Percentiles rank a stretch among this genome's conserved stretches.
Conservation (phyloP, 1,140 invertebrate species). For the Dysdera silvatica region DNA sequence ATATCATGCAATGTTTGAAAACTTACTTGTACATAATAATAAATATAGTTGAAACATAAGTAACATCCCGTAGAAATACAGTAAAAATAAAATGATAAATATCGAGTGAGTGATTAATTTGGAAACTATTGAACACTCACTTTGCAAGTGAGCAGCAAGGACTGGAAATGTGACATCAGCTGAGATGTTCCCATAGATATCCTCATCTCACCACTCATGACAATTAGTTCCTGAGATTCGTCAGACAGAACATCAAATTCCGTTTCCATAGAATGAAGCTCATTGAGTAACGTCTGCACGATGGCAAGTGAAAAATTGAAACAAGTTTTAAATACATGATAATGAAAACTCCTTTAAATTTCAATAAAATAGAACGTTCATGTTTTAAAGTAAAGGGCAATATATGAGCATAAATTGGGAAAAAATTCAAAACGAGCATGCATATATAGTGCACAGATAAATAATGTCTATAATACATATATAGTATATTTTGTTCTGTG, state of each 20-base stretch:
- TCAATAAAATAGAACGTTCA: too few relatives aligned
- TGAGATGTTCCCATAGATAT: constrained; percentile 88
- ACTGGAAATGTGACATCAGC: constrained; percentile 82
- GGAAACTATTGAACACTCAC: constrained; percentile 53
- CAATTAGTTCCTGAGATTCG: constrained; percentile 75
- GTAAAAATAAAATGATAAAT: too few relatives aligned
- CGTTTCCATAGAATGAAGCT: constrained; percentile 22
- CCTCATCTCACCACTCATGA: constrained; percentile 72
- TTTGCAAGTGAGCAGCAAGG: constrained; percentile 79
- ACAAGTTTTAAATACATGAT: too few relatives aligned
- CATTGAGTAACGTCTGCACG: constrained; percentile 25
- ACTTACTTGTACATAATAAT: background rate
- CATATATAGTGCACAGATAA: too few relatives aligned
- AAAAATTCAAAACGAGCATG: too few relatives aligned
- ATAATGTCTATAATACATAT: too few relatives aligned
- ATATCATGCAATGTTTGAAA: background rate
- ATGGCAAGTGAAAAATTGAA: too few relatives aligned
- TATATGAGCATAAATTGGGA: too few relatives aligned
- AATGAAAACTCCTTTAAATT: too few relatives aligned
- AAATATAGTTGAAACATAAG: background rate
- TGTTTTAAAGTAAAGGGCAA: too few relatives aligned
- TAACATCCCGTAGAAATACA: background rate
- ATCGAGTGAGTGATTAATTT: too few relatives aligned
- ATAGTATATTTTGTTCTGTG: too few relatives aligned
- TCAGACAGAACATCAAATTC: constrained; percentile 83